Evolutionary conservation across 2,888 invertebrate genomes (phyloP).

Genomic region (Steinernema hermaphroditum): DNA sequence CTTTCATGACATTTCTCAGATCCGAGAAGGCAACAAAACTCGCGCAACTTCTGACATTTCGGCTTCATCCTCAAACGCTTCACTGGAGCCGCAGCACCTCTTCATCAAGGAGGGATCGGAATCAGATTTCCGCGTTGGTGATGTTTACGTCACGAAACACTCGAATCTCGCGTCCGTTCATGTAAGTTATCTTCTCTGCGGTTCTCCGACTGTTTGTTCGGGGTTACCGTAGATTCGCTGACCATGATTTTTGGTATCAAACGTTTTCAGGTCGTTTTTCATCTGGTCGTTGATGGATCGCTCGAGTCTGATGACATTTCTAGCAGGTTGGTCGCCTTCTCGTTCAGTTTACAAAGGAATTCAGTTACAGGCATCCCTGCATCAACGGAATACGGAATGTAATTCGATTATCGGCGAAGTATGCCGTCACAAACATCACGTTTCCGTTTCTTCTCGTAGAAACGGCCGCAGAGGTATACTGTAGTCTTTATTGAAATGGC

Average conservation of each 20-base stretch:
- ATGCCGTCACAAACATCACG: slow-evolving; percentile 88
- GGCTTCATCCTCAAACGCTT: neutral
- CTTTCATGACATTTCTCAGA: slow-evolving; percentile 1
- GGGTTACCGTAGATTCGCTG: neutral
- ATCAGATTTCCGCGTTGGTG: slow-evolving; percentile 66
- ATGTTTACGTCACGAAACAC: slow-evolving; percentile 66
- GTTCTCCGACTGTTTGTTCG: neutral
- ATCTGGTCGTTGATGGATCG: slow-evolving; percentile 84
- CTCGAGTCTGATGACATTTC: slow-evolving; percentile 79
- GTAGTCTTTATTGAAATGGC: neutral
- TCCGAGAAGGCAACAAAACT: slow-evolving; percentile 10
- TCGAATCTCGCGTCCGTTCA: slow-evolving; percentile 62
- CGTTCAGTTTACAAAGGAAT: neutral
- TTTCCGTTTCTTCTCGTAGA: slow-evolving; percentile 89
- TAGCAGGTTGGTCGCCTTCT: slow-evolving; percentile 44
- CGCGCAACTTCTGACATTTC: neutral
- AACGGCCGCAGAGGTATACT: slow-evolving; percentile 83
- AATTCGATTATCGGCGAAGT: slow-evolving; percentile 88
- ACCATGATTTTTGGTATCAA: slow-evolving; percentile 64
- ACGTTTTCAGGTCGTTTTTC: slow-evolving; percentile 91
- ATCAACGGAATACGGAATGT: slow-evolving; percentile 92
- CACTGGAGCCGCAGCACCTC: neutral
- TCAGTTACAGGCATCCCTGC: slow-evolving; percentile 79
- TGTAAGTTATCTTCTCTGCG: slow-evolving; percentile 35
- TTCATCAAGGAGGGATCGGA: neutral